A percentile compares a stretch with the other conserved stretches of the same genome.
phyloP scores from a whole-genome alignment of 2,888 invertebrate genomes.

The Carcina quercana region DNA sequence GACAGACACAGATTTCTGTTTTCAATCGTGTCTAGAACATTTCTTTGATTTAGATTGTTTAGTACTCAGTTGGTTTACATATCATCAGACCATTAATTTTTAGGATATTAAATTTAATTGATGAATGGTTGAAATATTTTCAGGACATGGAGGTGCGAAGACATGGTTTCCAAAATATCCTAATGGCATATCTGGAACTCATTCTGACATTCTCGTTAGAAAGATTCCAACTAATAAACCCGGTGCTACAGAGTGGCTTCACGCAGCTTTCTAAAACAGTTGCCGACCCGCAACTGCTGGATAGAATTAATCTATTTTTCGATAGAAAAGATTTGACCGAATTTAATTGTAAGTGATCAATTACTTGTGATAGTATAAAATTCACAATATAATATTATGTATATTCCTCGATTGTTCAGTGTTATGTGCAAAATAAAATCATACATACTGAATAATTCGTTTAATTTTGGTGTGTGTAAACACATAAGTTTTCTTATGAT shows the following conservation, averaged over 20 bases:
- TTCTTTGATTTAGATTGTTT: too few species aligned
- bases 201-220: constrained; percentile 77
- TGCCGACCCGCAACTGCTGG: constrained; percentile 61
- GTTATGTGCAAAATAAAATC: constrained; percentile 58
- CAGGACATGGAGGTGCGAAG: constrained; percentile 91
- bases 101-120: too few species aligned
- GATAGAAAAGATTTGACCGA: constrained; percentile 66
- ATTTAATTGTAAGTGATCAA: constrained; percentile 57
- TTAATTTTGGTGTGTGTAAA: too few species aligned
- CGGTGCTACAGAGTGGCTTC: constrained; percentile 58
- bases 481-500: too few species aligned
- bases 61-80: too few species aligned
- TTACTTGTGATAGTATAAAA: constrained; percentile 46
- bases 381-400: constrained; percentile 18
- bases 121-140: too few species aligned
- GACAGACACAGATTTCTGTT: too few species aligned
- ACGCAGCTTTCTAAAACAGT: constrained; percentile 60
- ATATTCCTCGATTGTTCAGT: constrained; percentile 39
- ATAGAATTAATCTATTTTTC: constrained; percentile 70
- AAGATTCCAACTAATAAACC: constrained; percentile 68
- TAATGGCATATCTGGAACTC: constrained; percentile 89
- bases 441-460: too few species aligned
- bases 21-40: too few species aligned
- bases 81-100: too few species aligned
- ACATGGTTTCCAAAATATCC: constrained; percentile 88